phyloP scores from a whole-genome alignment of 2,888 invertebrate species.

The Anthrax anthrax region DNA sequence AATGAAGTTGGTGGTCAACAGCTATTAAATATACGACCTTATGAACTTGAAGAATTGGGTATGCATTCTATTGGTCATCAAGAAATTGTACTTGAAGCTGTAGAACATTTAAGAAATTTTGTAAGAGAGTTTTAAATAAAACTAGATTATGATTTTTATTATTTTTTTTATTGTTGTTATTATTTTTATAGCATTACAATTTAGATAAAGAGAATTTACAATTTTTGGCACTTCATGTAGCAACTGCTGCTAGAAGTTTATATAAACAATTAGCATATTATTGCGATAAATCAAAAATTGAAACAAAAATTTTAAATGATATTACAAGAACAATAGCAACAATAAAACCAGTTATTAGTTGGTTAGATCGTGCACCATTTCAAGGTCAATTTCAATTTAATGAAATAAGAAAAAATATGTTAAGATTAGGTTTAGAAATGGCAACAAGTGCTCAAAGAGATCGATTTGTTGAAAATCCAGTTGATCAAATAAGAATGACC shows the following conservation, averaged over 20 bases:
- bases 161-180: background rate
- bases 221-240: constrained; percentile 68
- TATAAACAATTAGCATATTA: constrained; percentile 51
- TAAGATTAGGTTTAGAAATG: constrained; percentile 70
- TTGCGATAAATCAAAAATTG: constrained; percentile 44
- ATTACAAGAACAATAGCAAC: constrained; percentile 72
- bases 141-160: background rate
- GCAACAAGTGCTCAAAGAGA: constrained; percentile 84
- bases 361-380: constrained; percentile 60
- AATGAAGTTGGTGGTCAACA: constrained; percentile 64
- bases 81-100: constrained; percentile 82
- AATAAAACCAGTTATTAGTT: constrained; percentile 76
- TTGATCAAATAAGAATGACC: constrained; percentile 50
- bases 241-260: constrained; percentile 66
- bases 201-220: constrained; percentile 85
- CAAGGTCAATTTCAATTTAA: constrained; percentile 43
- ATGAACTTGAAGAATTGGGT: constrained; percentile 77
- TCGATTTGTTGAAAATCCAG: constrained; percentile 74
- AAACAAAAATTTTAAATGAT: constrained; percentile 68
- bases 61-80: constrained; percentile 83
- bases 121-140: constrained; percentile 36
- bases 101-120: constrained; percentile 78
- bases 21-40: constrained; percentile 69
- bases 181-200: constrained; percentile 61
- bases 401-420: constrained; percentile 53